phyloP scores from a whole-genome alignment of 2,797 vertebrate species.

The Trachops cirrhosus region DNA sequence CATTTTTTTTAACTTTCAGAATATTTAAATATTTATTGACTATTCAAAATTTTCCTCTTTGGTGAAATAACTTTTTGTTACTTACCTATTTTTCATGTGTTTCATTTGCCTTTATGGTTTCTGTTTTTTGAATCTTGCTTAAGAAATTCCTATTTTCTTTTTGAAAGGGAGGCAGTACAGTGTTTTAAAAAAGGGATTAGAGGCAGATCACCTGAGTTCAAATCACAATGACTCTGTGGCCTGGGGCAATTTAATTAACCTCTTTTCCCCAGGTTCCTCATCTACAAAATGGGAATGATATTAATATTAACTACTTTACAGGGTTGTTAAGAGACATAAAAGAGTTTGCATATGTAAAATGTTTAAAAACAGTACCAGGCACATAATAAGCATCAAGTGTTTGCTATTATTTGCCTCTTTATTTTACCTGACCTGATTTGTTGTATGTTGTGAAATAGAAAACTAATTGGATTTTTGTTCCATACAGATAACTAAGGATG shows the following conservation, averaged over 20 bases:
- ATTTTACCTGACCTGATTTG: neutral
- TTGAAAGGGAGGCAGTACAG: neutral
- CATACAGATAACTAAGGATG: neutral
- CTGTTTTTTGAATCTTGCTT: neutral
- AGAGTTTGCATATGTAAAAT: neutral
- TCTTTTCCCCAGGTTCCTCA: neutral
- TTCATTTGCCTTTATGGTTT: neutral
- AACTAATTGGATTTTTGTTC: neutral
- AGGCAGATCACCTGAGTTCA: neutral
- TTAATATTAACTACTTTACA: neutral
- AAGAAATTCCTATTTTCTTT: neutral
- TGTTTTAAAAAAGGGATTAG: neutral
- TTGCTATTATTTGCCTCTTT: neutral
- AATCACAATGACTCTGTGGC: neutral
- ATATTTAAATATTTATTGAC: neutral
- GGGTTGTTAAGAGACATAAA: neutral
- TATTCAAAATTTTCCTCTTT: neutral
- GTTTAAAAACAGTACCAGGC: neutral
- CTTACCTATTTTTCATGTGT: neutral
- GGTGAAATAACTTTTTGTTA: neutral
- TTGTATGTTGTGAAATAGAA: neutral
- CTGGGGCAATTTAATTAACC: neutral
- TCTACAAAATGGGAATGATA: neutral
- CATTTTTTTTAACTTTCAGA: neutral
- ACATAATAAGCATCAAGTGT: neutral